Conservation (phyloP, 2,888 invertebrate genomes). For the Cataglyphis cursor region DNA sequence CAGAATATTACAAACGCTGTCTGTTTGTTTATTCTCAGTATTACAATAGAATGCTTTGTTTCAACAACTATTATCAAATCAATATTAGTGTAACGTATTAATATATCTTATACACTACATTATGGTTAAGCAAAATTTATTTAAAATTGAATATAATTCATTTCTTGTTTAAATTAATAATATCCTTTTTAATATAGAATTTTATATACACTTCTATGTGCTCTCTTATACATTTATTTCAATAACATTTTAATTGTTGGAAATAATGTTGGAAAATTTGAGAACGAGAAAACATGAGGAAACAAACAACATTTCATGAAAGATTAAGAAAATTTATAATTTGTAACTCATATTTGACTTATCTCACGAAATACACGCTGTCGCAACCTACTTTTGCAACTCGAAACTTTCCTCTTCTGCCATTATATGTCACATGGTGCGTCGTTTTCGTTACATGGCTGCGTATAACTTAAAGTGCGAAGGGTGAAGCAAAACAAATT, state of each 20-base stretch:
- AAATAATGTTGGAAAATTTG: background rate
- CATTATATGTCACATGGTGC: conserved; percentile 18
- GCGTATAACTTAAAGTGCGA: conserved; percentile 33
- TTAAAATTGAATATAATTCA: background rate
- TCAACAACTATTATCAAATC: conserved; percentile 15
- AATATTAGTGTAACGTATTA: conserved; percentile 1
- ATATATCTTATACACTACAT: background rate
- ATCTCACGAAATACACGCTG: conserved; percentile 21
- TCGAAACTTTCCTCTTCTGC: conserved; percentile 40
- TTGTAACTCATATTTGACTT: conserved; percentile 32
- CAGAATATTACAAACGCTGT: conserved; percentile 43
- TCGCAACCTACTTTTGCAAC: conserved; percentile 40
- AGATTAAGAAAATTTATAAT: conserved; percentile 37
- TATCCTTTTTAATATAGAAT: background rate
- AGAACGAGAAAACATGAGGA: background rate
- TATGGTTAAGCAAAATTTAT: background rate
- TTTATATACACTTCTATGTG: background rate
- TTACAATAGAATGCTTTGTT: background rate
- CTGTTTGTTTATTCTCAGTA: conserved; percentile 29
- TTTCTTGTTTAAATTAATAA: background rate
- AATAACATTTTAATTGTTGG: background rate
- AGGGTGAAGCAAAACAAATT: conserved; percentile 38
- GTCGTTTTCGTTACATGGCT: conserved; percentile 47
- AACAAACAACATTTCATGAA: conserved; percentile 14
- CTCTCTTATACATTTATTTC: background rate